These are phyloP conservation scores for Drosophila paranaensis DNA, from an alignment of 2,888 invertebrate species.

Conservation along the genomic window DNA sequence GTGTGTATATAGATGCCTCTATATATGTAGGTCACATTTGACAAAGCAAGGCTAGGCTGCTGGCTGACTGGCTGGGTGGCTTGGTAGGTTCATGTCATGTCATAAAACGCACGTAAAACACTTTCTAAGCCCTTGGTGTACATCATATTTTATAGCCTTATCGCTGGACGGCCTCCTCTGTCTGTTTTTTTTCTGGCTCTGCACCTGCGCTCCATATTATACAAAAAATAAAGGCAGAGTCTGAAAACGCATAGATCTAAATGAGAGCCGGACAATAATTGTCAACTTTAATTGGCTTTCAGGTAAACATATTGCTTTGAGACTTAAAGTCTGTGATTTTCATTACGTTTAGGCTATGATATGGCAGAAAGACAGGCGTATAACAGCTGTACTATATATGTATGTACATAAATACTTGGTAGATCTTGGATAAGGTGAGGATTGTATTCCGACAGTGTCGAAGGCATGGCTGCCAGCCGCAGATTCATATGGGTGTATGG, in stretches of 20 bases:
- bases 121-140: slow-evolving; percentile 4
- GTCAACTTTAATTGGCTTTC: slow-evolving; percentile 26
- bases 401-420: too few species aligned
- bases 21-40: slow-evolving; percentile 8
- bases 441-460: too few species aligned
- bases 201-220: not conserved
- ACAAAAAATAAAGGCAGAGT: not conserved
- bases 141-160: slow-evolving; percentile 15
- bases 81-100: slow-evolving; percentile 6
- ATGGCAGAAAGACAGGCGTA: too few species aligned
- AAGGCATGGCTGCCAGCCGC: too few species aligned
- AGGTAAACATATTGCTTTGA: not conserved
- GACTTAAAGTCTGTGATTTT: not conserved
- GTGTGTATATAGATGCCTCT: not conserved
- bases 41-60: slow-evolving; percentile 7
- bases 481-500: too few species aligned
- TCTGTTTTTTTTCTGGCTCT: not conserved
- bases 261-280: slow-evolving; percentile 45
- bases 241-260: slow-evolving; percentile 8
- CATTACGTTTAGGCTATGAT: not conserved
- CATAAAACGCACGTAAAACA: slow-evolving; percentile 4
- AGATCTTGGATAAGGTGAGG: too few species aligned
- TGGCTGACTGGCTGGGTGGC: not conserved
- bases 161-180: not conserved
- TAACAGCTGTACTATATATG: too few species aligned